phyloP scores from a whole-genome alignment of 2,888 invertebrate species.

The Galeopsomyia nigrocyanea region DNA sequence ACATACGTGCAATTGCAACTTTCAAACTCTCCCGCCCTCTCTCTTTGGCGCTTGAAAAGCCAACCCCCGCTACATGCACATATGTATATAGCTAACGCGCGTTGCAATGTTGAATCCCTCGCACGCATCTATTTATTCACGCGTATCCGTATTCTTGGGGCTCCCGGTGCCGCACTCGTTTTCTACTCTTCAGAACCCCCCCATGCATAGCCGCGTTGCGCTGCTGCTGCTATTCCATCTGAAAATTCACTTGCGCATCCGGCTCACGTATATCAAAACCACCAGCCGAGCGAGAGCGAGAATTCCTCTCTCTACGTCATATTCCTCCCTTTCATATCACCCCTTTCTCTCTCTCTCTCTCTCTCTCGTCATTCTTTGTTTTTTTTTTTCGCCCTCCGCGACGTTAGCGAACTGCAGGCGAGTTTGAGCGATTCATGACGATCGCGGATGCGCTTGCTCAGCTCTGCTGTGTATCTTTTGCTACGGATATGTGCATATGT shows the following conservation, averaged over 20 bases:
- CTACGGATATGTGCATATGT: no score
- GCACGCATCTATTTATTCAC: conserved; percentile 11
- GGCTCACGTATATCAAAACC: conserved; percentile 44
- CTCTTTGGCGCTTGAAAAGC: not conserved
- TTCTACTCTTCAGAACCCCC: no score
- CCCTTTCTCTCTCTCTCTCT: not conserved
- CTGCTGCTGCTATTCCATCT: conserved; percentile 8
- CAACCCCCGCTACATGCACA: not conserved
- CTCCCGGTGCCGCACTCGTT: conserved; percentile 25
- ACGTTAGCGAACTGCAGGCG: no score
- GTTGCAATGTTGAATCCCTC: not conserved
- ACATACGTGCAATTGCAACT: not conserved
- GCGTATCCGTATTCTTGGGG: conserved; percentile 17
- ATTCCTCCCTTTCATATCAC: conserved; percentile 11
- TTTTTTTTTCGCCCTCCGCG: no score
- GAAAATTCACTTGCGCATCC: conserved; percentile 34
- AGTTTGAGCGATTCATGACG: no score
- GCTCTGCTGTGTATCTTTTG: no score
- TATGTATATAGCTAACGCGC: not conserved
- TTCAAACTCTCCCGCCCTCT: not conserved
- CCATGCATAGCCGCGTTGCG: conserved; percentile 5
- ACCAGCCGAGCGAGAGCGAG: not conserved
- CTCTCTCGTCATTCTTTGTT: not conserved
- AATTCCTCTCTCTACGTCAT: conserved; percentile 21
- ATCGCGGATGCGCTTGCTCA: no score